Percentiles rank a stretch among this genome's conserved stretches.
Conservation (phyloP, 2,888 invertebrate species). For the Agrotis ipsilon region DNA sequence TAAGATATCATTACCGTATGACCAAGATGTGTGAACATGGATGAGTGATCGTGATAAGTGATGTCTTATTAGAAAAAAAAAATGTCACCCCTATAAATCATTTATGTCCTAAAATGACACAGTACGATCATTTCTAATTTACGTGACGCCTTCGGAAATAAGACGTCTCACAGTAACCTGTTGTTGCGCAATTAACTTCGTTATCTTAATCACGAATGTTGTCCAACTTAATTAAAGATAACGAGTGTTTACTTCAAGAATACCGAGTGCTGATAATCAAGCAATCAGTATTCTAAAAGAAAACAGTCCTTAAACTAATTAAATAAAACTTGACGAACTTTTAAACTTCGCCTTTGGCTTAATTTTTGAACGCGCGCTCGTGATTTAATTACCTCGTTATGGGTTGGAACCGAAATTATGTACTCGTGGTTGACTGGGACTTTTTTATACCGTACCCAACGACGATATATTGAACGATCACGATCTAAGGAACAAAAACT, state of each 20-base stretch:
- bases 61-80: too few relatives aligned
- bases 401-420: not conserved
- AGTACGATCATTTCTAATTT: slow-evolving; percentile 20
- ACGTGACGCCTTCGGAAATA: slow-evolving; percentile 12
- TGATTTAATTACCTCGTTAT: not conserved
- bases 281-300: too few relatives aligned
- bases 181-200: slow-evolving; percentile 25
- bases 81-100: slow-evolving; percentile 4
- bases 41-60: too few relatives aligned
- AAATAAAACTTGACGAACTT: not conserved
- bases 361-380: not conserved
- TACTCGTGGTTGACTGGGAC: not conserved
- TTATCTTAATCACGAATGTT: slow-evolving; percentile 12
- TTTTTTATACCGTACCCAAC: too few relatives aligned
- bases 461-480: too few relatives aligned
- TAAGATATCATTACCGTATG: too few relatives aligned
- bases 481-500: too few relatives aligned
- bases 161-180: not conserved
- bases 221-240: slow-evolving; percentile 27
- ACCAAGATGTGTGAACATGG: too few relatives aligned
- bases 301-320: too few relatives aligned
- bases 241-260: slow-evolving; percentile 5
- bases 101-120: slow-evolving; percentile 9
- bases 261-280: not conserved
- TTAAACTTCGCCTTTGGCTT: not conserved